phyloP scores from a whole-genome alignment of 2,888 invertebrate species.

The Microctonus hyperodae region DNA sequence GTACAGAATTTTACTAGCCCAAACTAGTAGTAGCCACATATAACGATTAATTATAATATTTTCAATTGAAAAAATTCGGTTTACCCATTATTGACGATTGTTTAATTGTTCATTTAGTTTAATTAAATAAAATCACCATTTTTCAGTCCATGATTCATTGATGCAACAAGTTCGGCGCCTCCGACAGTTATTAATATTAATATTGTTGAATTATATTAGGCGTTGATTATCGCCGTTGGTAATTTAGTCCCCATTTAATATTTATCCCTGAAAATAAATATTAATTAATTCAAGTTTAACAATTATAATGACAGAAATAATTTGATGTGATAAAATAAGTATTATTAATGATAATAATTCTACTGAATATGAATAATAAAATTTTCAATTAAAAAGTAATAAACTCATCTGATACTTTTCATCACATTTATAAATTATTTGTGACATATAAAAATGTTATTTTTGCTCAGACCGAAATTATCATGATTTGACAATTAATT shows the following conservation, averaged over 20 bases:
- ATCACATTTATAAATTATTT: too few species aligned
- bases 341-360: too few species aligned
- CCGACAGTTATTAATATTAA: neutral
- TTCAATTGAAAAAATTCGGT: constrained; percentile 12
- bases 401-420: too few species aligned
- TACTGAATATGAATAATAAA: too few species aligned
- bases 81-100: constrained; percentile 7
- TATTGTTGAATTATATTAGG: neutral
- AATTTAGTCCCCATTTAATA: neutral
- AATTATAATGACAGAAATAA: neutral
- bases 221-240: constrained; percentile 4
- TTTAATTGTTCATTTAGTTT: constrained; percentile 5
- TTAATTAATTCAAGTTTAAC: neutral
- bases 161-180: constrained; percentile 12
- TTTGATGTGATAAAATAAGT: neutral
- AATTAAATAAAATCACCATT: neutral
- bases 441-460: too few species aligned
- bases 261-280: constrained; percentile 19
- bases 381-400: too few species aligned
- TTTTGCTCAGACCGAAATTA: too few species aligned
- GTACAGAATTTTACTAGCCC: constrained; percentile 4
- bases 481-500: too few species aligned
- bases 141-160: constrained; percentile 26
- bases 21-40: constrained; percentile 1
- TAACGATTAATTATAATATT: constrained; percentile 9